A percentile compares a stretch with the other conserved stretches of the same genome.
phyloP scores from a whole-genome alignment of 1,140 invertebrate genomes.

The Drosophila micromelanica region DNA sequence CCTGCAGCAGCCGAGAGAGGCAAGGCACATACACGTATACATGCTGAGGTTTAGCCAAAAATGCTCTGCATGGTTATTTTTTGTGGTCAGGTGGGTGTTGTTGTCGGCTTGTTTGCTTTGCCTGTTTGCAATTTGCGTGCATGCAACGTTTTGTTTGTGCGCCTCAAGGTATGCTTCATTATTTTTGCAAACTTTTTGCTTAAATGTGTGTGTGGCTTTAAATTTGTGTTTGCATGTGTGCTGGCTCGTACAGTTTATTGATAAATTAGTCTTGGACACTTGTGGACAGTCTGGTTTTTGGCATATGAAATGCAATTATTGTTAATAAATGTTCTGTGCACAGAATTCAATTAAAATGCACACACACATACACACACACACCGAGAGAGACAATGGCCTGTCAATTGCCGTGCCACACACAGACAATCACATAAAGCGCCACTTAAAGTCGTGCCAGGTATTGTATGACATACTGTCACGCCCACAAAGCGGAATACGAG shows the following conservation, averaged over 20 bases:
- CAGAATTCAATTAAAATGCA: conserved; percentile 74
- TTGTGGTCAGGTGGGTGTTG: conserved; percentile 62
- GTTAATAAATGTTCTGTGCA: conserved; percentile 74
- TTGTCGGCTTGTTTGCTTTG: conserved; percentile 59
- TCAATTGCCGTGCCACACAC: conserved; percentile 54
- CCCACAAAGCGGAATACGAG: conserved; percentile 44
- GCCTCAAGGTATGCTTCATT: conserved; percentile 71
- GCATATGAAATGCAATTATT: conserved; percentile 76
- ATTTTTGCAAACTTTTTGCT: conserved; percentile 79
- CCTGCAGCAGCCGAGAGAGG: conserved; percentile 27
- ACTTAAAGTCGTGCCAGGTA: conserved; percentile 52
- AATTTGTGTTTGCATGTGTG: background rate
- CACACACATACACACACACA: conserved; percentile 8
- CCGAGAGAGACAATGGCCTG: conserved; percentile 53
- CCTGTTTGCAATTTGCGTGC: conserved; percentile 68
- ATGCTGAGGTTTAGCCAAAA: conserved; percentile 2
- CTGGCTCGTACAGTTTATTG: conserved; percentile 55
- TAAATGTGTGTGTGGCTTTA: conserved; percentile 36
- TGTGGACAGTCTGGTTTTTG: conserved; percentile 67
- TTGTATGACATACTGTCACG: conserved; percentile 74
- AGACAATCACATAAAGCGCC: conserved; percentile 41
- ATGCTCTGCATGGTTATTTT: conserved; percentile 43
- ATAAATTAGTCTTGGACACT: conserved; percentile 79
- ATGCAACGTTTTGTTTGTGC: conserved; percentile 53
- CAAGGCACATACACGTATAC: too few species aligned